phyloP scores from a whole-genome alignment of 2,888 invertebrate genomes.

The Pemphredon lugubris region DNA sequence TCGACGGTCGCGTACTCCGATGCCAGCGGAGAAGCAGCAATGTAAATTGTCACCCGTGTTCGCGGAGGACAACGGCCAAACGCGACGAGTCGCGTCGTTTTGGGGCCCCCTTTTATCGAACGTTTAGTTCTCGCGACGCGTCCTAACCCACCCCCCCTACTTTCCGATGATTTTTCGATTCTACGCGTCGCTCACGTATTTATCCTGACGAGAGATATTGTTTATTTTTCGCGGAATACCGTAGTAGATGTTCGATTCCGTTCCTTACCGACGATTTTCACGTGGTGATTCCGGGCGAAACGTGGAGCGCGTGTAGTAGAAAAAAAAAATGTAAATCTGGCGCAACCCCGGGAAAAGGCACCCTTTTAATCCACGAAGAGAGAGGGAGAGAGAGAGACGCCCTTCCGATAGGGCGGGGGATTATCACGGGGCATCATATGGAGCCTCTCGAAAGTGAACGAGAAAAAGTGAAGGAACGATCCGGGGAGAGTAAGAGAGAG shows the following conservation, averaged over 20 bases:
- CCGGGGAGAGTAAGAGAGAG: constrained; percentile 18
- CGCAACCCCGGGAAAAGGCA: constrained; percentile 63
- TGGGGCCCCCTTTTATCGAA: too few species aligned
- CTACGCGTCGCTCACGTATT: too few species aligned
- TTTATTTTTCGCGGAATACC: too few species aligned
- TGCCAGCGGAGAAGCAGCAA: constrained; percentile 63
- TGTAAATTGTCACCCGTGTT: neutral
- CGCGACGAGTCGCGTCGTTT: too few species aligned
- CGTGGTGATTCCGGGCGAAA: constrained; percentile 16
- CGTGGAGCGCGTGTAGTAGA: constrained; percentile 24
- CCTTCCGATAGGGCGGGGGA: constrained; percentile 66
- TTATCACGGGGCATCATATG: constrained; percentile 78
- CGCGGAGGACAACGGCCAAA: too few species aligned
- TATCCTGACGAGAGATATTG: too few species aligned
- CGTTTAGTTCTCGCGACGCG: neutral
- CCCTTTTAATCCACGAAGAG: constrained; percentile 66
- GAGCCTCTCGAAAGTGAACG: constrained; percentile 73
- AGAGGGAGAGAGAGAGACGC: constrained; percentile 24
- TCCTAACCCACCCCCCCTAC: neutral
- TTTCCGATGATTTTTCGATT: neutral
- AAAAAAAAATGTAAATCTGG: constrained; percentile 60
- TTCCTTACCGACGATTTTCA: too few species aligned
- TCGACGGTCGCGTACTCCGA: constrained; percentile 46
- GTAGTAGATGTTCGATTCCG: too few species aligned
- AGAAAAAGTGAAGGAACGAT: constrained; percentile 56